A percentile compares a stretch with the other conserved stretches of the same genome.
Conservation (phyloP, 2,797 vertebrate genomes). For the Triplophysa bombifrons region DNA sequence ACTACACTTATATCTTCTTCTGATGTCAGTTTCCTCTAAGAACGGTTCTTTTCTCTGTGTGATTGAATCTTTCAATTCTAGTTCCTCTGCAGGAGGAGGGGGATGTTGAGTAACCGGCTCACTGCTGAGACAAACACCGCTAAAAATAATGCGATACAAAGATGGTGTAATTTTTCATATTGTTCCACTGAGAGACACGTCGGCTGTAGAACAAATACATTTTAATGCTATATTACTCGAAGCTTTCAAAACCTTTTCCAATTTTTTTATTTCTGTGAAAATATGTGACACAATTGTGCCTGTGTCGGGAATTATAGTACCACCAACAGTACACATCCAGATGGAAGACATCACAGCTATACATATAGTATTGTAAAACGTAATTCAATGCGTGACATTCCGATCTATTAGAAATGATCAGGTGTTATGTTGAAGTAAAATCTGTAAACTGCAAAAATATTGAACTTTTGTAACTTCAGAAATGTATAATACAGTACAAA, state of each 20-base stretch:
- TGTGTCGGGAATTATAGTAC: constrained; percentile 52
- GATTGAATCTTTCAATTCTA: constrained; percentile 2
- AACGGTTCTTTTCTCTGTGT: constrained; percentile 11
- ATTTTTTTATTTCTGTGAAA: constrained; percentile 54
- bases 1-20: not conserved
- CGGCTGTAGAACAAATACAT: not conserved
- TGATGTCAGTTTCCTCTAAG: constrained; percentile 21
- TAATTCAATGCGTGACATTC: constrained; percentile 16
- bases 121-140: not conserved
- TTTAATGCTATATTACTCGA: constrained; percentile 1
- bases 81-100: constrained; percentile 13
- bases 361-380: constrained; percentile 33
- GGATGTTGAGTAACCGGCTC: constrained; percentile 21
- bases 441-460: not conserved
- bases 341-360: constrained; percentile 49
- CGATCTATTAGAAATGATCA: not conserved
- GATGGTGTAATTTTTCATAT: not conserved
- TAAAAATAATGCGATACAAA: constrained; percentile 11
- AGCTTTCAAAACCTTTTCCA: constrained; percentile 18
- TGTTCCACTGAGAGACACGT: not conserved
- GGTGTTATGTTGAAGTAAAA: not conserved
- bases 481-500: constrained; percentile 8
- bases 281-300: constrained; percentile 43
- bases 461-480: not conserved
- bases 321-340: constrained; percentile 50